Conservation (phyloP, 2,797 vertebrate genomes). For the Thunnus albacares region DNA sequence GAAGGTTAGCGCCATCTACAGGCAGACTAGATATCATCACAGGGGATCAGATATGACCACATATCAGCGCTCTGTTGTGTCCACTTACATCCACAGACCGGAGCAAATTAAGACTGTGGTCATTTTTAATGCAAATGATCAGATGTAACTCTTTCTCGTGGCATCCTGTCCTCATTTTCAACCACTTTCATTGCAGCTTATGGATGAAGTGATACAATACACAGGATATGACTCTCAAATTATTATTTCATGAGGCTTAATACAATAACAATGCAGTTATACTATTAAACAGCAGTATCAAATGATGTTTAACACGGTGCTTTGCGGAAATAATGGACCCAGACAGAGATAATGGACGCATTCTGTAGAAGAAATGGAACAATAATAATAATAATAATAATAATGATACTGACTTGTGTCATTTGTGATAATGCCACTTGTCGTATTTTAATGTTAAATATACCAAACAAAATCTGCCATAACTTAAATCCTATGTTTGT, state of each 20-base stretch:
- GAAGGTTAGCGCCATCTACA: conserved; percentile 89
- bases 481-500: background rate
- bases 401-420: background rate
- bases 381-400: background rate
- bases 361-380: conserved; percentile 8
- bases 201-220: conserved; percentile 5
- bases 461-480: background rate
- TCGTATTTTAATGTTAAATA: background rate
- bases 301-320: conserved; percentile 1
- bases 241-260: conserved; percentile 23
- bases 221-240: conserved; percentile 11
- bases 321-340: conserved; percentile 16
- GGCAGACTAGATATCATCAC: conserved; percentile 58
- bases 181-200: background rate
- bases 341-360: conserved; percentile 25
- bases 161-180: background rate
- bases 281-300: background rate
- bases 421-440: background rate
- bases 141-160: conserved; percentile 23
- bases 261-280: conserved; percentile 15
- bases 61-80: conserved; percentile 76
- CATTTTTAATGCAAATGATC: conserved; percentile 27
- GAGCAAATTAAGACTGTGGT: conserved; percentile 78
- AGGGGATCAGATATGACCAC: conserved; percentile 76
- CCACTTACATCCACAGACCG: conserved; percentile 76